Evolutionary conservation across 2,113 vertebrate species (phyloP).

Genomic region (Falco punctatus): DNA sequence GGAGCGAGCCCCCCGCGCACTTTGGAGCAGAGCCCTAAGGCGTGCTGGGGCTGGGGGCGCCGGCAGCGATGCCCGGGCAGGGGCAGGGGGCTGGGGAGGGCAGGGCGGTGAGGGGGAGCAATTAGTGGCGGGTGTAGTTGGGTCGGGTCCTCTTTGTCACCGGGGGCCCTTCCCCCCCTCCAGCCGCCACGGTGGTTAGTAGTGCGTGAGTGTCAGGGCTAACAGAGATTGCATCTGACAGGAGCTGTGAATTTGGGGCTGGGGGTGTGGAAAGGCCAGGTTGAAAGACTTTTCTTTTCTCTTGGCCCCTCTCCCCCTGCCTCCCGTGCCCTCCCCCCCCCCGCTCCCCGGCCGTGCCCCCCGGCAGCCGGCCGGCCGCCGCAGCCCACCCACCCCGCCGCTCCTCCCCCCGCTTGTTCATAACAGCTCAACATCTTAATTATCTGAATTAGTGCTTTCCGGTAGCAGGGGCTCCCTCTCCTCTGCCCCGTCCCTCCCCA

Average conservation of each 20-base stretch:
- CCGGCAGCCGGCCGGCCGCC: background rate
- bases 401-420: background rate
- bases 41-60: background rate
- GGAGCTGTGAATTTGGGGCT: slow-evolving; percentile 48
- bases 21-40: slow-evolving; percentile 4
- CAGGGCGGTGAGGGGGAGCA: background rate
- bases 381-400: slow-evolving; percentile 1
- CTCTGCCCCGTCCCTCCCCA: rapidly evolving
- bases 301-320: background rate
- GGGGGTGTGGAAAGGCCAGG: background rate
- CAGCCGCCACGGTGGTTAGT: background rate
- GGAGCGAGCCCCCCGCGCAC: background rate
- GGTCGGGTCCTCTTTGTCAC: slow-evolving; percentile 47
- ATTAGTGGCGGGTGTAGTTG: slow-evolving; percentile 34
- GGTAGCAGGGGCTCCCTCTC: background rate
- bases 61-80: background rate
- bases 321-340: background rate
- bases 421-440: background rate
- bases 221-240: slow-evolving; percentile 39
- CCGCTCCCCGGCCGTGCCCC: background rate
- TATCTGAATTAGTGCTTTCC: slow-evolving; percentile 11
- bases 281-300: slow-evolving; percentile 41
- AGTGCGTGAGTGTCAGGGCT: slow-evolving; percentile 20
- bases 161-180: background rate
- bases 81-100: background rate